phyloP scores from a whole-genome alignment of 2,888 invertebrate species.

The Hirtodrosophila cameraria region DNA sequence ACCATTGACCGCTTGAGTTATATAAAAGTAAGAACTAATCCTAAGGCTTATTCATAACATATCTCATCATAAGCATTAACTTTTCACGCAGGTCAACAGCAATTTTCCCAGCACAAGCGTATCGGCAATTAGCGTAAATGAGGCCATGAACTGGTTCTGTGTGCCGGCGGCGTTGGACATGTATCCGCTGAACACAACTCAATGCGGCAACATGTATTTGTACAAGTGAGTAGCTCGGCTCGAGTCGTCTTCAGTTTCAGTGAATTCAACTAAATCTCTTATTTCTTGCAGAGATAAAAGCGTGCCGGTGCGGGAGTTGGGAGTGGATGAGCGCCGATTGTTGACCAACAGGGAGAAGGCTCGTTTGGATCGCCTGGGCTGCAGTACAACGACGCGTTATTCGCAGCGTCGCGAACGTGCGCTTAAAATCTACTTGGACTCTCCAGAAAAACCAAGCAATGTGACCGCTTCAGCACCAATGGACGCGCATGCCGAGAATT shows the following conservation, averaged over 20 bases:
- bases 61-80: neutral
- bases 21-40: slow-evolving; percentile 84
- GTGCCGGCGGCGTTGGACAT: slow-evolving; percentile 85
- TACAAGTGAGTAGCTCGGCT: slow-evolving; percentile 87
- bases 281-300: slow-evolving; percentile 86
- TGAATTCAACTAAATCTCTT: neutral
- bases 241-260: neutral
- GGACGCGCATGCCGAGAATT: slow-evolving; percentile 66
- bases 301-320: slow-evolving; percentile 86
- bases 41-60: neutral
- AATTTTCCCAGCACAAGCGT: slow-evolving; percentile 87
- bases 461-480: slow-evolving; percentile 64
- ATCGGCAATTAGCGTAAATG: slow-evolving; percentile 86
- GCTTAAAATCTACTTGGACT: slow-evolving; percentile 89
- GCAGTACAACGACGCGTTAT: slow-evolving; percentile 84
- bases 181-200: slow-evolving; percentile 86
- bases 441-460: slow-evolving; percentile 78
- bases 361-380: slow-evolving; percentile 84
- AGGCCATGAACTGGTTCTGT: slow-evolving; percentile 87
- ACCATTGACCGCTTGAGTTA: slow-evolving; percentile 87
- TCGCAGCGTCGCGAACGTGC: slow-evolving; percentile 89
- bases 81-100: slow-evolving; percentile 72
- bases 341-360: slow-evolving; percentile 86
- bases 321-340: slow-evolving; percentile 87
- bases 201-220: slow-evolving; percentile 88